Evolutionary conservation across 92 coral and sea anemone genomes (phyloP).

Genomic region (Parazoanthus swiftii): DNA sequence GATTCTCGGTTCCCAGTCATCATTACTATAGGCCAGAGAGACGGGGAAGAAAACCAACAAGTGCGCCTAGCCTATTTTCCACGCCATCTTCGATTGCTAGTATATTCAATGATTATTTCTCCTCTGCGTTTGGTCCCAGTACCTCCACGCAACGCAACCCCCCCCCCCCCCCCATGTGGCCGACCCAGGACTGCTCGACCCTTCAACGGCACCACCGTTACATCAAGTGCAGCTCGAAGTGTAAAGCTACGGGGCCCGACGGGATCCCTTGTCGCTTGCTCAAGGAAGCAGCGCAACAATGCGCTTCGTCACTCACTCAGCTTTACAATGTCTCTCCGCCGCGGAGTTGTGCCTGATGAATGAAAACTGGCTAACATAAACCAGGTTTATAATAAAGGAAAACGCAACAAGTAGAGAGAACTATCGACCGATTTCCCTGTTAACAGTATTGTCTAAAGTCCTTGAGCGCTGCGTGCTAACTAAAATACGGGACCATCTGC

Average conservation of each 20-base stretch:
- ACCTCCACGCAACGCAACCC: too few relatives aligned
- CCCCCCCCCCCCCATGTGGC: not conserved
- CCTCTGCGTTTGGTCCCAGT: too few relatives aligned
- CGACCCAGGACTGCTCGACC: slow-evolving; percentile 30
- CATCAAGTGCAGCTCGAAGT: slow-evolving; percentile 25
- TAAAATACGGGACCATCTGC: slow-evolving; percentile 41
- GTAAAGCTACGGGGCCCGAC: slow-evolving; percentile 36
- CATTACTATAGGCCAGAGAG: slow-evolving; percentile 23
- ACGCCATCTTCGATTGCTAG: too few relatives aligned
- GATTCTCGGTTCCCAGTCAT: slow-evolving; percentile 29
- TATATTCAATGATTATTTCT: too few relatives aligned
- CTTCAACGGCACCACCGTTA: slow-evolving; percentile 16
- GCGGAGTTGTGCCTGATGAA: slow-evolving; percentile 49
- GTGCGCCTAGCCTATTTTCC: slow-evolving; percentile 5
- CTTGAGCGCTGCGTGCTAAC: slow-evolving; percentile 38
- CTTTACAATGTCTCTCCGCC: too few relatives aligned
- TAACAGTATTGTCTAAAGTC: slow-evolving; percentile 5
- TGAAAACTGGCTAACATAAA: slow-evolving; percentile 63
- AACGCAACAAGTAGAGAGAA: slow-evolving; percentile 54
- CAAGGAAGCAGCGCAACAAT: slow-evolving; percentile 31
- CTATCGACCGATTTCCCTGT: slow-evolving; percentile 60
- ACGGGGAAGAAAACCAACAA: slow-evolving; percentile 13
- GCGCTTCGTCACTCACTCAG: too few relatives aligned
- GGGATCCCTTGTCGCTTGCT: slow-evolving; percentile 36
- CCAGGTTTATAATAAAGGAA: slow-evolving; percentile 57